Evolutionary conservation across 2,113 vertebrate genomes (phyloP), one percentile per base, ranked within the genome.

Genomic region (Sula dactylatra): DNA sequence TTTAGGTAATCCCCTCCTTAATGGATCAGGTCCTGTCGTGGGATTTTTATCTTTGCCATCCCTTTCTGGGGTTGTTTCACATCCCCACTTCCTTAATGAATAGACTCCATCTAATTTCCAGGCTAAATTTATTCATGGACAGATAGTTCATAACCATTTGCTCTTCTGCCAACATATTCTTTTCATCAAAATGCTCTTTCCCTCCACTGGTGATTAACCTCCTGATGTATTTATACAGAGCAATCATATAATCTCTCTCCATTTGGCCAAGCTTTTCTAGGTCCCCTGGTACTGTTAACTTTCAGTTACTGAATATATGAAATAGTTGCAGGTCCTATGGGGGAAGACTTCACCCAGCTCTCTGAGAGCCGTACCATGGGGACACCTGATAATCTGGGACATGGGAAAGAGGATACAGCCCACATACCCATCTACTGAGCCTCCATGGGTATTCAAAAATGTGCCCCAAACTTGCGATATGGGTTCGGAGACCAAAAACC

Each of bases 311-410:
- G 36, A 78, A 78, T 27, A 31, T 13, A 13, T 73, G 56, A 89
- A 86, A 47, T 9, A 55, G 69, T 36, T 91, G 44, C 82, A 86
- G 10, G 8, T 49, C 29, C 8, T 65, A 4, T 10, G 17, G 36
- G 32, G 18, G 29, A 87, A 59, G 27, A 61, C 0, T 0, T 82
- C 1, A 0, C 25, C n/a, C 40, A 79, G 12, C 2, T 14, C 36
- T 44, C 32, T 84, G 47, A 55, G 4, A 56, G 24, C 16, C 31
- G 12, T 58, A 16, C 27, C 20, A 26, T 31, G 32, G 61, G 32
- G 54, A 40, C 27, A 71, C 4, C 47, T 64, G 59, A 34, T 70
- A 16, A 88, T 7, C 81, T 95, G 52, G 16, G 10, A 65, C 6
- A 15, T 36, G 25, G 58, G 27, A 93, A 65, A 20, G 40, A 91